A percentile compares a stretch with the other conserved stretches of the same genome.
phyloP scores from a whole-genome alignment of 2,888 invertebrate species.

The Geotrupes spiniger region DNA sequence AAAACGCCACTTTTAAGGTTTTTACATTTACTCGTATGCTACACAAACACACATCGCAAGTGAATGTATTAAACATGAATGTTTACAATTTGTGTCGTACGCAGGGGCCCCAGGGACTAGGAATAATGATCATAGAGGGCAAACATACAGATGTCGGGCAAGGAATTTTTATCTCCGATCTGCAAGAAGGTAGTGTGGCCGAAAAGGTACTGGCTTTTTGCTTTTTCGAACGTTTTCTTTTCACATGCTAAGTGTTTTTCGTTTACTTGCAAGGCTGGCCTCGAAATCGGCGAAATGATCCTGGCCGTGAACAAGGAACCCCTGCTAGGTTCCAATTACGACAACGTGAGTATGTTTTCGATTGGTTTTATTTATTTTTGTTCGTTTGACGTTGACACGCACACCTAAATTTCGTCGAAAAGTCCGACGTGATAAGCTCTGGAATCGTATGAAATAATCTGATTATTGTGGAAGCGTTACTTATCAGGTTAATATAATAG shows the following conservation, averaged over 20 bases:
- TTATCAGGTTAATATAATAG: too few relatives aligned
- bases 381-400: not conserved
- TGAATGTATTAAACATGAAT: too few relatives aligned
- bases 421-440: too few relatives aligned
- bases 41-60: not conserved
- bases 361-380: not conserved
- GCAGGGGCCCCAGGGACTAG: constrained; percentile 77
- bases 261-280: constrained; percentile 69
- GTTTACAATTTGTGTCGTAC: constrained; percentile 26
- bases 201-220: constrained; percentile 61
- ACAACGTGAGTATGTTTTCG: constrained; percentile 62
- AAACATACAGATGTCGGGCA: constrained; percentile 88
- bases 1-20: too few relatives aligned
- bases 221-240: constrained; percentile 9
- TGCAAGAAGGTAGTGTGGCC: constrained; percentile 86
- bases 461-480: too few relatives aligned
- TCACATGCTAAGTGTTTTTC: constrained; percentile 20
- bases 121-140: constrained; percentile 94
- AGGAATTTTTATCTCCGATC: constrained; percentile 90
- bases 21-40: not conserved
- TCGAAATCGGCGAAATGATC: constrained; percentile 97
- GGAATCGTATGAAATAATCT: too few relatives aligned
- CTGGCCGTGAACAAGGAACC: constrained; percentile 94
- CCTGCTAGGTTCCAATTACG: constrained; percentile 80
- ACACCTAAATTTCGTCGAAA: too few relatives aligned